Evolutionary conservation across 2,797 vertebrate genomes (phyloP), one percentile per base, ranked within the genome.

Genomic region (Tapera naevia): DNA sequence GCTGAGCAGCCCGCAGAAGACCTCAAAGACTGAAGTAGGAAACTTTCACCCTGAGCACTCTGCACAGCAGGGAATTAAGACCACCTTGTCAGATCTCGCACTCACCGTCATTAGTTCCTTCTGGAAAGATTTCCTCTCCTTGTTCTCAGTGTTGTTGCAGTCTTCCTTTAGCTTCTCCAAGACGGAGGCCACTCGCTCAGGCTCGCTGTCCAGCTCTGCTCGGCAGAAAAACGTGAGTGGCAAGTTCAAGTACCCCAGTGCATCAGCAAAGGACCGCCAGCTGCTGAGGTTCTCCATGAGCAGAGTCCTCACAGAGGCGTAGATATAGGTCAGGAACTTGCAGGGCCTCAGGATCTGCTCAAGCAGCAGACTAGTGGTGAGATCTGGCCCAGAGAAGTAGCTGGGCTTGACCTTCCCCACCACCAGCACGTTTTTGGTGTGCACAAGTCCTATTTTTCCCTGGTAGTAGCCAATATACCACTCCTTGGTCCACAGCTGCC

Each of bases 381-480:
- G 98, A 73, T 99, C 99, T 0, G 99, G 99, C 45, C 99, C 99
- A 0, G 98, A 97, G 91, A 99, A 99, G 86, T 98, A 98, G 94
- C 98, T 98, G 64, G 99, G 99, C 85, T 98, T 98, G 35, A 98
- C 98, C 84, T 98, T 99, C 13, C 99, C 99, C 22, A 99, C 97
- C 67, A 99, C 97, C 43, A 99, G 97, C 89, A 99, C 98, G 0
- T 99, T 99, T 97, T 99, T 99, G 89, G 98, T 98, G 17, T 99
- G 99, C 79, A 99, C 98, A 0, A 99, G 98, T 23, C 99, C 99
- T 5, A 99, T 94, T 94, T 98, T 99, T 16, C 99, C 99, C 96
- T 99, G 99, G 97, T 99, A 99, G 97, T 98, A 99, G 85, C 99
- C 99, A 6, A 99, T 99, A 94, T 99, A 99, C 99, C 99, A 99